Evolutionary conservation across 2,113 vertebrate species (phyloP), one percentile per base, ranked within the genome.

Genomic region (Aspiorhynchus laticeps): DNA sequence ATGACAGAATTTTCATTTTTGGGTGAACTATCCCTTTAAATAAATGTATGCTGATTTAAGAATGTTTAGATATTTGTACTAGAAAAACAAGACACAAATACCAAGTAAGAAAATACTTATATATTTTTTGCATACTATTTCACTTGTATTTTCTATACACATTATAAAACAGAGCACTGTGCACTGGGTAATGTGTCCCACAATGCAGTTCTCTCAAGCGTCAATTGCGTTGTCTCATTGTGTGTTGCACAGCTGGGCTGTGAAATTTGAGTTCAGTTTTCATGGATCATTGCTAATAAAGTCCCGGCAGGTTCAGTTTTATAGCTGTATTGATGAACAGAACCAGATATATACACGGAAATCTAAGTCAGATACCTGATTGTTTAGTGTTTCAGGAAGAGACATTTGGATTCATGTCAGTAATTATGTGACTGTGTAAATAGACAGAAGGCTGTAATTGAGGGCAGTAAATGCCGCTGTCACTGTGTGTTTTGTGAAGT

Each of bases 221-320:
- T 69, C 28, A 36, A 36, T 36, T 19, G 7, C 2, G 24, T 24
- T 21, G 31, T 73, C 69, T 73, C 9, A 38, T 41, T 77, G 7
- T n/a, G 6, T 71, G 36, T 7, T 38, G 7, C 78, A 61, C 3
- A 41, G 33, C 53, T 80, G 33, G 11, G 33, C 78, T 80, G 33
- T 14, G 33, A 26, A 80, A 41, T n/a, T 1, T 41, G 36, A 8
- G 7, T 2, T 78, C 46, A 10, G 1, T 56, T 79, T 24, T 79
- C 5, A 59, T 59, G 14, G 36, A 61, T 38, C 7, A 36, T 9
- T 38, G 12, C 11, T 56, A 24, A 77, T 51, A 51, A 77, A 51
- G 31, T 83, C 80, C 38, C 74, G 79, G 75, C 51, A 75, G 28
- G 26, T 59, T 80, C 24, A 7, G 81, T 71, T 86, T 88, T 89